A percentile compares a stretch with the other conserved stretches of the same genome.
Evolutionary conservation across 2,888 invertebrate genomes (phyloP).

Genomic region (Calephelis perditalis): DNA sequence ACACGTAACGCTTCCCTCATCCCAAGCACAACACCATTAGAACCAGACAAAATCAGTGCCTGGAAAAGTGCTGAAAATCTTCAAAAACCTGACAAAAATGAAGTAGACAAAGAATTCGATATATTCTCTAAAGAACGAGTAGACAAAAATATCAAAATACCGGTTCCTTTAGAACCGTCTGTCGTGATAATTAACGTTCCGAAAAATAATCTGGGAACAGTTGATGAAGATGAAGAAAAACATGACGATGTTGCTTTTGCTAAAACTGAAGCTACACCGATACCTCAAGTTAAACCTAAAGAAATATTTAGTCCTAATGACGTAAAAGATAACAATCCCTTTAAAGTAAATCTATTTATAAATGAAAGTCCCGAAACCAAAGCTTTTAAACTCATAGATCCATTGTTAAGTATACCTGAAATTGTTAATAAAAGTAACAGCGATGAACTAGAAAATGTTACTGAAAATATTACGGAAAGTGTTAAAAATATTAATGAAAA

Average conservation of each 20-base stretch:
- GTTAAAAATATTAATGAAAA: no score
- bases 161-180: conserved; percentile 49
- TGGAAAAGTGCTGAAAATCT: conserved; percentile 56
- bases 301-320: conserved; percentile 15
- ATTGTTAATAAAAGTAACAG: conserved; percentile 19
- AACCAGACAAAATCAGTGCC: conserved; percentile 47
- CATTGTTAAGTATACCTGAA: conserved; percentile 27
- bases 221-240: conserved; percentile 62
- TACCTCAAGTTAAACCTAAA: conserved; percentile 11
- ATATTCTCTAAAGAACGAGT: conserved; percentile 66
- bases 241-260: conserved; percentile 43
- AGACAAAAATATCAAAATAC: conserved; percentile 44
- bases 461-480: no score
- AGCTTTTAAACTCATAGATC: conserved; percentile 25
- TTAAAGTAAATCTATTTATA: conserved; percentile 18
- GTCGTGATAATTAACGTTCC: conserved; percentile 47
- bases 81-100: conserved; percentile 34
- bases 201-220: conserved; percentile 58
- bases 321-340: conserved; percentile 30
- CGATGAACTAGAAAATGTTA: not conserved
- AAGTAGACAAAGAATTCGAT: conserved; percentile 69
- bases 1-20: conserved; percentile 30
- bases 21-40: conserved; percentile 56
- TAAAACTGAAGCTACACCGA: conserved; percentile 22
- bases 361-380: conserved; percentile 21